phyloP scores from a whole-genome alignment of 2,113 vertebrate genomes.

The Alosa alosa region DNA sequence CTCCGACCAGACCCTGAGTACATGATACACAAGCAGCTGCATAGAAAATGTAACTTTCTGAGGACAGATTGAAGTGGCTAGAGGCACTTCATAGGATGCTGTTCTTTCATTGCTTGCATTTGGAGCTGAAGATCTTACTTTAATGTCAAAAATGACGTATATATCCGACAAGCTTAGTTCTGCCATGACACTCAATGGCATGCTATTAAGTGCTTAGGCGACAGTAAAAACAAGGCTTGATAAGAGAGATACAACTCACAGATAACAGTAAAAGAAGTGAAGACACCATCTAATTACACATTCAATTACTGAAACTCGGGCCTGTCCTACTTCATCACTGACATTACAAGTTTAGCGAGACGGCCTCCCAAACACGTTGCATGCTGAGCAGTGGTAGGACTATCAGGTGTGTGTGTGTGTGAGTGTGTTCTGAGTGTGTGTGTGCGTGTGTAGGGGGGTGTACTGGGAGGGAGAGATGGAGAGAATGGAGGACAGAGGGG shows the following conservation, averaged over 20 bases:
- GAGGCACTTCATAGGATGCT: background rate
- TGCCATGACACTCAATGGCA: background rate
- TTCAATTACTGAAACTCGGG: background rate
- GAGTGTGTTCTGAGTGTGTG: background rate
- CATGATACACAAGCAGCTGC: background rate
- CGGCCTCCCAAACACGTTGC: background rate
- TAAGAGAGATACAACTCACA: background rate
- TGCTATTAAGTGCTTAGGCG: background rate
- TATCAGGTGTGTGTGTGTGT: background rate
- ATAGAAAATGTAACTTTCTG: background rate
- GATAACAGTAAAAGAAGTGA: background rate
- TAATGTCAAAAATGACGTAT: background rate
- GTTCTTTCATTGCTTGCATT: background rate
- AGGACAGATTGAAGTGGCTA: background rate
- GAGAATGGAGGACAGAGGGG: background rate
- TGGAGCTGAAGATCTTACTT: background rate
- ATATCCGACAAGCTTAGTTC: background rate
- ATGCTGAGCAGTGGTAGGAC: background rate
- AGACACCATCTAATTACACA: background rate
- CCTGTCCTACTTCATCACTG: background rate
- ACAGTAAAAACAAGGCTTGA: background rate
- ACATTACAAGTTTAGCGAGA: background rate
- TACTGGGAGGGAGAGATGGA: background rate
- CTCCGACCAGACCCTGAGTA: background rate
- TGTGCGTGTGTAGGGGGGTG: background rate